Conservation (phyloP, 2,888 invertebrate species). For the Thereva nobilitata region DNA sequence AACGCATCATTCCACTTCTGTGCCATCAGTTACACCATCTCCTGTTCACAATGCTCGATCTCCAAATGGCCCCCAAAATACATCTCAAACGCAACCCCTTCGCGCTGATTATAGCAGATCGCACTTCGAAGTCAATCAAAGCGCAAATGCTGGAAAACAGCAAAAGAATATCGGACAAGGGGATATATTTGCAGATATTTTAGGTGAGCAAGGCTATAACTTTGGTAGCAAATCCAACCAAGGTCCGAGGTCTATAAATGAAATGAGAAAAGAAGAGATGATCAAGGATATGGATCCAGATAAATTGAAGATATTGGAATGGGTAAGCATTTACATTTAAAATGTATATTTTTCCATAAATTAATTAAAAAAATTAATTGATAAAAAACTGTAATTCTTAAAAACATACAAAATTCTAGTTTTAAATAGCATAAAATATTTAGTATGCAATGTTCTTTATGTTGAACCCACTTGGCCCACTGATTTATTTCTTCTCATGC, state of each 20-base stretch:
- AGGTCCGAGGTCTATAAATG: constrained; percentile 87
- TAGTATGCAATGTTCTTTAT: too few species aligned
- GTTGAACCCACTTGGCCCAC: too few species aligned
- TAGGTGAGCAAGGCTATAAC: constrained; percentile 88
- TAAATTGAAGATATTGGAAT: constrained; percentile 77
- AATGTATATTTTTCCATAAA: background rate
- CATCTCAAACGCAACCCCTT: constrained; percentile 36
- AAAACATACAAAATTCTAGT: too few species aligned
- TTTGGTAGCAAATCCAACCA: constrained; percentile 72
- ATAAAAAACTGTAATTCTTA: too few species aligned
- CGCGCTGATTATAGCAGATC: constrained; percentile 68
- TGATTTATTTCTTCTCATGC: too few species aligned
- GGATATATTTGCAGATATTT: constrained; percentile 87
- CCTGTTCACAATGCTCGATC: constrained; percentile 35
- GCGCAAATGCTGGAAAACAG: constrained; percentile 38
- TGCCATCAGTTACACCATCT: constrained; percentile 32
- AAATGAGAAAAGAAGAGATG: constrained; percentile 87
- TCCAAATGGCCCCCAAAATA: constrained; percentile 29
- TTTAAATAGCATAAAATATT: too few species aligned
- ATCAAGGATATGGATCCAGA: constrained; percentile 91
- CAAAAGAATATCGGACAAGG: constrained; percentile 47
- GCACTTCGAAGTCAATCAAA: constrained; percentile 64
- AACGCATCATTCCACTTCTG: constrained; percentile 50
- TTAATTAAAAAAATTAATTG: too few species aligned
- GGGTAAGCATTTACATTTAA: constrained; percentile 63